Evolutionary conservation across 2,888 invertebrate species (phyloP).

Genomic region (Trypoxylon attenuatum): DNA sequence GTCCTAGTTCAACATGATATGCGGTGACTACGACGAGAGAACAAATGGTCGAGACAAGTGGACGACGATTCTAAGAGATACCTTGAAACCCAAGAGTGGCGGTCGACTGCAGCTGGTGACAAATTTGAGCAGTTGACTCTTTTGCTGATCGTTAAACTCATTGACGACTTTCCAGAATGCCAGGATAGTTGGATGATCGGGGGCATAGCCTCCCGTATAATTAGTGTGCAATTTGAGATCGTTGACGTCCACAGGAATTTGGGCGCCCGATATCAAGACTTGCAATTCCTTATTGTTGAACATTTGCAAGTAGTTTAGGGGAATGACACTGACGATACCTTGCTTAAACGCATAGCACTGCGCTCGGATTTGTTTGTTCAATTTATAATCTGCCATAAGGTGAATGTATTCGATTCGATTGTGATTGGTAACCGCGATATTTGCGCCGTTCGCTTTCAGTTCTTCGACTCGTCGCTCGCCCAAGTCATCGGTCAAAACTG

Average conservation of each 20-base stretch:
- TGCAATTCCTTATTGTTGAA: conserved; percentile 96
- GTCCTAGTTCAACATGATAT: too few species aligned
- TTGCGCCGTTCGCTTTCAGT: conserved; percentile 91
- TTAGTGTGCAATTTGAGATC: conserved; percentile 92
- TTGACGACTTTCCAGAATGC: conserved; percentile 93
- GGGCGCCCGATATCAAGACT: conserved; percentile 96
- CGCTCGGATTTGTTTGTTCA: conserved; percentile 91
- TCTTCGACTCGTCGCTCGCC: conserved; percentile 94
- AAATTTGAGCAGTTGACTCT: conserved; percentile 93
- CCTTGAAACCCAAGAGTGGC: conserved; percentile 97
- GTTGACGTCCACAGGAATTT: conserved; percentile 93
- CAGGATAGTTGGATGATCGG: conserved; percentile 88
- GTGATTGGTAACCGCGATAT: conserved; percentile 91
- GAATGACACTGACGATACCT: conserved; percentile 93
- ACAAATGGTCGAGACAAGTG: too few species aligned
- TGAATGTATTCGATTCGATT: conserved; percentile 98
- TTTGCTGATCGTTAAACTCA: conserved; percentile 88
- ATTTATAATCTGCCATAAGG: conserved; percentile 95
- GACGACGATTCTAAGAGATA: conserved; percentile 70
- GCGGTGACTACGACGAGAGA: too few species aligned
- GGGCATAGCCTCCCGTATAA: conserved; percentile 91
- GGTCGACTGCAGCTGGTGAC: conserved; percentile 98
- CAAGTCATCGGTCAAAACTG: conserved; percentile 90
- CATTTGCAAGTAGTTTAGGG: conserved; percentile 94
- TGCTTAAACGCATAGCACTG: conserved; percentile 93